Evolutionary conservation across 1,140 invertebrate genomes (phyloP), one percentile per base, ranked within the genome.

Genomic region (Lepidurus arcticus): DNA sequence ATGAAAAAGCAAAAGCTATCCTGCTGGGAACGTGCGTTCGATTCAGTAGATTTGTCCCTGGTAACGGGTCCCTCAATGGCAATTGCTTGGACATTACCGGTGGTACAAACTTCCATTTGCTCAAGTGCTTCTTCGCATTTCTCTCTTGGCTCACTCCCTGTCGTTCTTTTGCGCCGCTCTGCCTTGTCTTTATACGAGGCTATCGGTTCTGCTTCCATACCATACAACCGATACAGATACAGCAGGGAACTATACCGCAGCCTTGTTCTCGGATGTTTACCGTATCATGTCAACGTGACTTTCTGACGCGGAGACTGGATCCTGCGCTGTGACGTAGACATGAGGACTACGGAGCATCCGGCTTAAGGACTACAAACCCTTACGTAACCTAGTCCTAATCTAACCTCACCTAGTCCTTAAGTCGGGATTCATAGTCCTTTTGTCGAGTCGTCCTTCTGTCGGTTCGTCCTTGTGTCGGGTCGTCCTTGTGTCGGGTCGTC

Each of bases 21-120:
- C 53, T 65, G 21, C 53, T 65, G 53, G 53, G 53, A 65, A 21
- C 53, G n/a, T 65, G 53, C 13, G 13, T 65, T 65, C 53, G 53
- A 65, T 65, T 65, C 53, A 65, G 53, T 65, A 65, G 53, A 65
- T 65, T 65, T 65, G 53, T 65, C 53, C 53, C 53, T 65, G 53
- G 53, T 65, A 65, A 65, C 53, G 53, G 53, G 53, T 65, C 53
- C 53, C 53, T 65, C 53, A 65, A 65, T 65, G 53, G 53, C 53
- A 65, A 65, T 65, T 65, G 53, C 53, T 65, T 65, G 9, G 21
- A 65, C 53, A 65, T 65, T n/a, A 65, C 53, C 2, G 53, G 9
- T 65, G 53, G 53, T 65, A 65, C 53, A 13, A 21, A 21, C 13
- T 65, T 65, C 53, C 53, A 65, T 65, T 65, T 65, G 13, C 53